Conservation (phyloP, 1,140 invertebrate genomes). For the Ooceraea biroi region DNA sequence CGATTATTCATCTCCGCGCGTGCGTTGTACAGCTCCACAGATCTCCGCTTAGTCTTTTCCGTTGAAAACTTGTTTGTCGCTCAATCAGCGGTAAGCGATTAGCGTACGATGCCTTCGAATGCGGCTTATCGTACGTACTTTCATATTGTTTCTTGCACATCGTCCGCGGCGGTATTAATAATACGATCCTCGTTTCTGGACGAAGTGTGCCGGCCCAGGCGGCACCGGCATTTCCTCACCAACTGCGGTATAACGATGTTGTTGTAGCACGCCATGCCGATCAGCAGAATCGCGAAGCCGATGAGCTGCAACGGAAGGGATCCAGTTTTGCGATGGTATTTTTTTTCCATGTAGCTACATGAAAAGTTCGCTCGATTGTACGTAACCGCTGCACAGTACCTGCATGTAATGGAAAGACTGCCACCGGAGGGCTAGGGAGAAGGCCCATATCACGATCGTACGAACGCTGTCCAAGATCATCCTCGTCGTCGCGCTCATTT, state of each 20-base stretch:
- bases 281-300: constrained; percentile 91
- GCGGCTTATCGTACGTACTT: background rate
- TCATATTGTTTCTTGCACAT: constrained; percentile 77
- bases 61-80: too few relatives aligned
- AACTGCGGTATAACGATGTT: constrained; percentile 88
- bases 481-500: constrained; percentile 95
- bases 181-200: constrained; percentile 77
- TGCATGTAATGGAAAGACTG: constrained; percentile 94
- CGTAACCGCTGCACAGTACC: constrained; percentile 80
- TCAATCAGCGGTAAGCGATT: too few relatives aligned
- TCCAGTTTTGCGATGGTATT: background rate
- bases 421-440: constrained; percentile 91
- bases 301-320: constrained; percentile 86
- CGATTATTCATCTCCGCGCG: too few relatives aligned
- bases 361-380: constrained; percentile 53
- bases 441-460: constrained; percentile 95
- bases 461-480: constrained; percentile 97
- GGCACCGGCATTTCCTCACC: constrained; percentile 76
- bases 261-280: constrained; percentile 93
- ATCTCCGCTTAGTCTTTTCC: too few relatives aligned
- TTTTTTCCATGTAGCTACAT: constrained; percentile 19
- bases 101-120: too few relatives aligned
- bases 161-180: constrained; percentile 82
- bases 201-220: constrained; percentile 76
- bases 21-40: too few relatives aligned